These are phyloP conservation scores for Oreotragus oreotragus DNA, from an alignment of 2,113 vertebrate genomes.

Conservation along the genomic window DNA sequence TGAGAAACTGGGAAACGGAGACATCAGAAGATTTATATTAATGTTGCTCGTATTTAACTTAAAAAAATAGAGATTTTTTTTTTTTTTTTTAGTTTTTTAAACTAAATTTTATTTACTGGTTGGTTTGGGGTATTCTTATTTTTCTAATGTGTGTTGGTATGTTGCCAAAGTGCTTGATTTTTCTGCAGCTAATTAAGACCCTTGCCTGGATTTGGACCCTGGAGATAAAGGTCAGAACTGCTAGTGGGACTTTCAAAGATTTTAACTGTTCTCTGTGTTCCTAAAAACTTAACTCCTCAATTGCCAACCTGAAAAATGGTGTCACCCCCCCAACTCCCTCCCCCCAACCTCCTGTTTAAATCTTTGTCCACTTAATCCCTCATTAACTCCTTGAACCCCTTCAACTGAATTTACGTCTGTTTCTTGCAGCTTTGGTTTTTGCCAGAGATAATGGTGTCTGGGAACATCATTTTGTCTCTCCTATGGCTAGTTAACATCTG, in stretches of 20 bases:
- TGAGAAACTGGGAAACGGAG: not conserved
- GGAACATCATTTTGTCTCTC: conserved; percentile 15
- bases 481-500: conserved; percentile 31
- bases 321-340: not conserved
- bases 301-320: conserved; percentile 38
- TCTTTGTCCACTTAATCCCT: conserved; percentile 61
- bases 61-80: not conserved
- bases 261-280: conserved; percentile 31
- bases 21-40: not conserved
- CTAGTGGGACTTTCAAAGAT: not conserved
- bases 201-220: conserved; percentile 61
- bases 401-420: conserved; percentile 27
- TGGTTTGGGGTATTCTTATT: not conserved
- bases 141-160: conserved; percentile 55
- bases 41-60: conserved; percentile 5
- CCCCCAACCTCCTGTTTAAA: not conserved
- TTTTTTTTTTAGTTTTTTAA: not conserved
- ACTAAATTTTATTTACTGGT: conserved; percentile 47
- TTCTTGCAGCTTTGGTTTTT: conserved; percentile 6
- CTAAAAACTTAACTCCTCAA: conserved; percentile 65
- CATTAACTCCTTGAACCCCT: conserved; percentile 53
- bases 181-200: conserved; percentile 69
- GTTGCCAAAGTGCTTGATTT: conserved; percentile 57
- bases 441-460: not conserved
- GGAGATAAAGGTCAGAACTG: conserved; percentile 63